Base-by-base conservation (phyloP, 2,113 vertebrate genomes). In the Laticauda laticaudata region DNA sequence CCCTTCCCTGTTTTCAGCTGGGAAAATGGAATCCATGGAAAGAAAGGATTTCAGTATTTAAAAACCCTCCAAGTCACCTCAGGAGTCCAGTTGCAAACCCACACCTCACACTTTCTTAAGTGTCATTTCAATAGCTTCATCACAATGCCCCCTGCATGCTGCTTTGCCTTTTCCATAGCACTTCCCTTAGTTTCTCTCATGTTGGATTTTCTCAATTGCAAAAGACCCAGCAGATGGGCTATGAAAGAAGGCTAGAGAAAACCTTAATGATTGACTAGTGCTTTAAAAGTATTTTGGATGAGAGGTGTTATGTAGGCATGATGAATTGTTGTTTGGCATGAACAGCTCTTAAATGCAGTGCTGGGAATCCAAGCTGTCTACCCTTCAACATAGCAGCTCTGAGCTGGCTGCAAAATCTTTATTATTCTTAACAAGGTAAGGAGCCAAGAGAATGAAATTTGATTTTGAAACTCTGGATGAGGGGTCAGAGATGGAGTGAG, bases 401-500 rank as follows among this genome's bases (percentile, higher is more conserved):
- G 61, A 89, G 94, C 95, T 94, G 75, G 18, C 21, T 93, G 93
- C 95, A 96, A 92, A 95, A 95, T 95, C 96, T 96, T 96, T 95
- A 97, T 96, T 96, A 96, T 93, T 93, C 94, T 93, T 29, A 95
- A 94, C 94, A 92, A 96, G 95, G 92, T 91, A 86, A 94, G 93
- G 45, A 95, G 89, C 69, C 23, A 89, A 92, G 94, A 94, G 96
- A 97, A 97, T 93, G 90, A 94, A 89, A 95, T 95, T 94, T 96
- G 95, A 96, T 97, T 97, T 95, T 95, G 95, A 93, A 95, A 93
- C 95, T 93, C 95, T 92, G 89, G 95, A 95, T 95, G 92, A 89
- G 85, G 39, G 45, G 45, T 87, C 34, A 54, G 18, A 91, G 54
- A 89, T 75, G 8, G 51, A 45, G 75, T 5, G 55, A n/a, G 14